Evolutionary conservation across 2,888 invertebrate species (phyloP).

Genomic region (Stegana nigrithorax): DNA sequence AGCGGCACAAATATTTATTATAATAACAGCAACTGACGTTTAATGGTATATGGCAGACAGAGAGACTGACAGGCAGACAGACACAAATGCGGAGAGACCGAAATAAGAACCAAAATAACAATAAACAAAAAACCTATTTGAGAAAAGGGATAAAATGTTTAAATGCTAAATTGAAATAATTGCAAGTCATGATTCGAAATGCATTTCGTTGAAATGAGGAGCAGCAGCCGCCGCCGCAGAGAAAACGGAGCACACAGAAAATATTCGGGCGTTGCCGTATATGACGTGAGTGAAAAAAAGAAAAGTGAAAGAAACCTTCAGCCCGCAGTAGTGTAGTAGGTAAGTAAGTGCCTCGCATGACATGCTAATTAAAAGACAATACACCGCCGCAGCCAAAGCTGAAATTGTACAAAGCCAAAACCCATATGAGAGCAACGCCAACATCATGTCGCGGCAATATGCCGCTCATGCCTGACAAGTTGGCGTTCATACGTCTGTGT

Average conservation of each 20-base stretch:
- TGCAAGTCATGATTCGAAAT: conserved; percentile 59
- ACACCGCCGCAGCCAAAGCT: conserved; percentile 45
- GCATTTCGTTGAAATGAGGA: conserved; percentile 45
- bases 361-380: conserved; percentile 67
- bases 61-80: neutral
- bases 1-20: conserved; percentile 47
- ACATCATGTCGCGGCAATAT: conserved; percentile 12
- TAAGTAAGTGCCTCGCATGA: conserved; percentile 58
- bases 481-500: neutral
- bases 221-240: neutral
- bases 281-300: conserved; percentile 12
- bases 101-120: conserved; percentile 26
- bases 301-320: conserved; percentile 39
- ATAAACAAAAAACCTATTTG: conserved; percentile 25
- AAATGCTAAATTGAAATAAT: conserved; percentile 55
- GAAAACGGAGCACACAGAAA: neutral
- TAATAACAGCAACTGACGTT: conserved; percentile 31
- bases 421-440: neutral
- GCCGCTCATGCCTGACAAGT: conserved; percentile 7
- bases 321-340: no score
- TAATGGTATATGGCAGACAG: conserved; percentile 43
- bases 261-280: conserved; percentile 36
- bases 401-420: neutral
- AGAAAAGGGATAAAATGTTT: conserved; percentile 42
- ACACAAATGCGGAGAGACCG: no score